These are phyloP conservation scores for Callipepla californica DNA, from an alignment of 2,113 vertebrate genomes.

Conservation along the genomic window DNA sequence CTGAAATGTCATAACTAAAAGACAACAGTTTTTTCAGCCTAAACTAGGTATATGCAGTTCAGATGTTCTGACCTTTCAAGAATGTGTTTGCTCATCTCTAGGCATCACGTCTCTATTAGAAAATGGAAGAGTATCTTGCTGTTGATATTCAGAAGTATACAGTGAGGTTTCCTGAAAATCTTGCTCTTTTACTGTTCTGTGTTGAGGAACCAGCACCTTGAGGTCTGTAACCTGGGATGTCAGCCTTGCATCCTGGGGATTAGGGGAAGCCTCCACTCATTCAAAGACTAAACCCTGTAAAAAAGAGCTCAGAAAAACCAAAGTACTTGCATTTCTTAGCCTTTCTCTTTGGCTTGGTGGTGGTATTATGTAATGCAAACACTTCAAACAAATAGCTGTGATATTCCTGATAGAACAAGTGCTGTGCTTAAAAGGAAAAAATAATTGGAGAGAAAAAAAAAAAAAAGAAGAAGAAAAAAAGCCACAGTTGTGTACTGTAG, in stretches of 20 bases:
- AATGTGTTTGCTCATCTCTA: conserved; percentile 35
- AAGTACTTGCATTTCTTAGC: not conserved
- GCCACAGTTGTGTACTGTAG: not conserved
- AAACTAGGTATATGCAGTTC: conserved; percentile 6
- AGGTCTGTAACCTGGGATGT: not conserved
- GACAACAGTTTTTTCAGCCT: conserved; percentile 21
- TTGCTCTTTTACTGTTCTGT: not conserved
- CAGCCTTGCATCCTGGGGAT: not conserved
- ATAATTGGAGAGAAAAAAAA: not conserved
- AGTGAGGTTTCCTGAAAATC: not conserved
- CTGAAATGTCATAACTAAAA: conserved; percentile 53
- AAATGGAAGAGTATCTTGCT: conserved; percentile 4
- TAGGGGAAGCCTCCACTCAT: not conserved
- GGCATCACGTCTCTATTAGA: conserved; percentile 5
- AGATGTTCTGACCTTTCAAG: conserved; percentile 54
- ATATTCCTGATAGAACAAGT: not conserved
- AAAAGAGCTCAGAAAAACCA: not conserved
- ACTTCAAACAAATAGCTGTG: not conserved
- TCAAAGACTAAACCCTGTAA: not conserved
- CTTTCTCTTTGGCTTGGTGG: not conserved
- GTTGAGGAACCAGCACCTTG: not conserved
- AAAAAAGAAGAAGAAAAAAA: not conserved
- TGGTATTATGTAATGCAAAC: not conserved
- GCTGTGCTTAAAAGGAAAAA: not conserved
- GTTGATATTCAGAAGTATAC: not conserved